phyloP scores from a whole-genome alignment of 2,113 vertebrate species.

The Otocyon megalotis region DNA sequence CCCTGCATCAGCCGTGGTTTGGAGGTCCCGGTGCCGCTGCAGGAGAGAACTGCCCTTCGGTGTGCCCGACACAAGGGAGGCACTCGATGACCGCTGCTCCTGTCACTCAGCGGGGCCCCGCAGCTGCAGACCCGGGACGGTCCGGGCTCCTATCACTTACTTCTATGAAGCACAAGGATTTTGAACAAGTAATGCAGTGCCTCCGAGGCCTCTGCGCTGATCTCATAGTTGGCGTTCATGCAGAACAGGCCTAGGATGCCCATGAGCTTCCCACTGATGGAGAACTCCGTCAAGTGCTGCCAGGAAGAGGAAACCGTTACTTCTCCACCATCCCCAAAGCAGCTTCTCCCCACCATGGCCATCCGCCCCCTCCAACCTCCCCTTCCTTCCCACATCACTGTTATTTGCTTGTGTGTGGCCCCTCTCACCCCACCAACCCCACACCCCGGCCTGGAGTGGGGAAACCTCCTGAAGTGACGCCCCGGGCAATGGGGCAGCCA shows the following conservation, averaged over 20 bases:
- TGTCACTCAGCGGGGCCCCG: accelerated
- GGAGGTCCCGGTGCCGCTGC: accelerated
- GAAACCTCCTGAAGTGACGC: neutral
- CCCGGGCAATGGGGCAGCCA: no score
- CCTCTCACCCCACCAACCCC: neutral
- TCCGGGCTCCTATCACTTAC: neutral
- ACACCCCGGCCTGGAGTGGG: neutral
- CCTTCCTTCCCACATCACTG: neutral
- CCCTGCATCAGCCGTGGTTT: neutral
- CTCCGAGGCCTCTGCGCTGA: neutral
- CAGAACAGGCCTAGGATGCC: constrained; percentile 60
- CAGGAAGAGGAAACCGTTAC: neutral
- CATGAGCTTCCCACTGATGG: constrained; percentile 41
- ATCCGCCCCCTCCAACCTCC: accelerated
- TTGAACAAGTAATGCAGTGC: constrained; percentile 66
- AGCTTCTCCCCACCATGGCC: accelerated
- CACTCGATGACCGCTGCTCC: accelerated
- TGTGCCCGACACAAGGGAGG: accelerated
- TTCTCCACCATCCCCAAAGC: accelerated
- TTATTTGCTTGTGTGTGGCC: accelerated
- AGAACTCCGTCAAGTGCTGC: constrained; percentile 54
- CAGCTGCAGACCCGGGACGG: accelerated
- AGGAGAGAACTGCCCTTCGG: neutral
- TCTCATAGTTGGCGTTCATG: neutral
- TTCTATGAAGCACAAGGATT: constrained; percentile 65